These are phyloP conservation scores for Euzetes globulus DNA, from an alignment of 2,888 invertebrate species.

Conservation along the genomic window DNA sequence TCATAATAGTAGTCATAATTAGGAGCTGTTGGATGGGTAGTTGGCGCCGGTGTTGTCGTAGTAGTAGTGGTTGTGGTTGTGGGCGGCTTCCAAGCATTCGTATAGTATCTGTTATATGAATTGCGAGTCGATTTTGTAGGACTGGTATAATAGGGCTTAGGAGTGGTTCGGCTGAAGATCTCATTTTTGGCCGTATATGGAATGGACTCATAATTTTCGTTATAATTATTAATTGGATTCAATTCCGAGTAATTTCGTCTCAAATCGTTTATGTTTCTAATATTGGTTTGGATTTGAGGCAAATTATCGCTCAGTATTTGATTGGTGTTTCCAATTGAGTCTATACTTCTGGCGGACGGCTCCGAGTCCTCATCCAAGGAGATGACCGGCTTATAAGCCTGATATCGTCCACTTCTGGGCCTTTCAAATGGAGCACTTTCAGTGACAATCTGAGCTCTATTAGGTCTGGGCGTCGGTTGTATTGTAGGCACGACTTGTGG, in stretches of 20 bases:
- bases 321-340: neutral
- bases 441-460: neutral
- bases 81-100: neutral
- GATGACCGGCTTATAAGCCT: neutral
- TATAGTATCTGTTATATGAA: neutral
- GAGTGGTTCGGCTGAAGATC: slow-evolving; percentile 15
- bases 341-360: neutral
- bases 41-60: slow-evolving; percentile 10
- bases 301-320: slow-evolving; percentile 14
- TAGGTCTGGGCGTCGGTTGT: neutral
- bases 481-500: neutral
- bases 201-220: neutral
- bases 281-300: slow-evolving; percentile 16
- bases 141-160: neutral
- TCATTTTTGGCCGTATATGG: slow-evolving; percentile 8
- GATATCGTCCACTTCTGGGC: neutral
- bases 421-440: neutral
- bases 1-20: slow-evolving; percentile 20
- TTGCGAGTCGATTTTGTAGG: neutral
- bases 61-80: slow-evolving; percentile 30
- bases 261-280: slow-evolving; percentile 1
- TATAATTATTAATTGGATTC: neutral
- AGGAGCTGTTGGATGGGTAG: neutral
- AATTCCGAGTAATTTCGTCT: slow-evolving; percentile 10
- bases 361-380: neutral